Percentiles rank a stretch among this genome's conserved stretches.
phyloP scores from a whole-genome alignment of 2,113 vertebrate species.

The Otus sunia region DNA sequence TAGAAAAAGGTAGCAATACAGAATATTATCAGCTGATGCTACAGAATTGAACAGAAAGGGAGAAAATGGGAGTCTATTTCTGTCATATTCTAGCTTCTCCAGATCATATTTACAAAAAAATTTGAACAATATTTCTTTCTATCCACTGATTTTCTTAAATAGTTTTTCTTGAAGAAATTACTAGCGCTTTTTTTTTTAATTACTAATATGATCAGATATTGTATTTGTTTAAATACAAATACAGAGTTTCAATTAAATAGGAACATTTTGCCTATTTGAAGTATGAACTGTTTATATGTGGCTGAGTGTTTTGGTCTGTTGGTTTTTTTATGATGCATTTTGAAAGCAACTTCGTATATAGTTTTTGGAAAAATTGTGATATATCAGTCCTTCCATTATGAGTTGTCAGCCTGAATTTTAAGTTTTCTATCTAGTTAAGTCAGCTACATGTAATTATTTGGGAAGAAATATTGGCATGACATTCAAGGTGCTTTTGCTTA shows the following conservation, averaged over 20 bases:
- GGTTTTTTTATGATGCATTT: background rate
- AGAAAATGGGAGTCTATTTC: background rate
- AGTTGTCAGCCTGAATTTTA: background rate
- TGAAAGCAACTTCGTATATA: background rate
- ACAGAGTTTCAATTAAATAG: background rate
- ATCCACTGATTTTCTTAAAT: background rate
- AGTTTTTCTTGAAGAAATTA: background rate
- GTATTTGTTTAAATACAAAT: background rate
- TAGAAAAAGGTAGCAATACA: background rate
- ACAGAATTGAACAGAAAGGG: background rate
- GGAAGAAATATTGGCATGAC: background rate
- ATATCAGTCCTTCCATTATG: background rate
- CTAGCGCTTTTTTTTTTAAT: background rate
- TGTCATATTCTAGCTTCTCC: background rate
- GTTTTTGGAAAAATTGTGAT: background rate
- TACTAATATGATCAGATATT: background rate
- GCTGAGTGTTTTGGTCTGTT: background rate
- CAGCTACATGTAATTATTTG: background rate
- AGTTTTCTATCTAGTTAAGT: background rate
- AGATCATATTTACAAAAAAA: background rate
- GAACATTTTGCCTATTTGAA: background rate
- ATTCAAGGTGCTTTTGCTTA: constrained; percentile 5
- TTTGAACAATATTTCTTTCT: background rate
- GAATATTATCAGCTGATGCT: background rate
- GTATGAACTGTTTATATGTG: background rate